A percentile compares a stretch with the other conserved stretches of the same genome.
These are phyloP conservation scores for Magallana nippona DNA, from an alignment of 2,888 invertebrate genomes.

Conservation along the genomic window DNA sequence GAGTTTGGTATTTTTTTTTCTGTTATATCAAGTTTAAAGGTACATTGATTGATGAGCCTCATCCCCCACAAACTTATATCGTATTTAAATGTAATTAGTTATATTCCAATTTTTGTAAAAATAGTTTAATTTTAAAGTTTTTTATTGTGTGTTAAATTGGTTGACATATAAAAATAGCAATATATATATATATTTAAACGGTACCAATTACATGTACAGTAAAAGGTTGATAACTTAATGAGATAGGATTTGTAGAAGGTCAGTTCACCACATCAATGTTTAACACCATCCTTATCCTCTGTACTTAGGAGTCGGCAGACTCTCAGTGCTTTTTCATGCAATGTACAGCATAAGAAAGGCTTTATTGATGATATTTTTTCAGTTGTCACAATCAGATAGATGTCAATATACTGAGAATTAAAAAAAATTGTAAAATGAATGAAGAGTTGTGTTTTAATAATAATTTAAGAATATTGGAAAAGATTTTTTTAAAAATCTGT, in stretches of 20 bases:
- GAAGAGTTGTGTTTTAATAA: background rate
- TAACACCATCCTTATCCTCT: conserved; percentile 13
- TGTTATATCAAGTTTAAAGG: background rate
- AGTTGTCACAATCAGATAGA: conserved; percentile 33
- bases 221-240: background rate
- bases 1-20: conserved; percentile 7
- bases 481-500: no score
- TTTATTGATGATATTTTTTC: conserved; percentile 28
- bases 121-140: background rate
- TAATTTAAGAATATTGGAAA: background rate
- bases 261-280: background rate
- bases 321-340: conserved; percentile 11
- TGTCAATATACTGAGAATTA: conserved; percentile 7
- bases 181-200: no score
- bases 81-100: conserved; percentile 27
- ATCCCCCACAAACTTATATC: background rate
- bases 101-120: background rate
- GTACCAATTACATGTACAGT: no score
- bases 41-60: background rate
- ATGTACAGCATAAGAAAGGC: background rate
- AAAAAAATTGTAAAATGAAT: conserved; percentile 4
- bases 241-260: background rate
- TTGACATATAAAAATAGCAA: background rate
- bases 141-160: background rate
- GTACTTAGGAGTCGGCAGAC: background rate